Conservation (phyloP, 2,113 vertebrate genomes). For the Clarias magur region DNA sequence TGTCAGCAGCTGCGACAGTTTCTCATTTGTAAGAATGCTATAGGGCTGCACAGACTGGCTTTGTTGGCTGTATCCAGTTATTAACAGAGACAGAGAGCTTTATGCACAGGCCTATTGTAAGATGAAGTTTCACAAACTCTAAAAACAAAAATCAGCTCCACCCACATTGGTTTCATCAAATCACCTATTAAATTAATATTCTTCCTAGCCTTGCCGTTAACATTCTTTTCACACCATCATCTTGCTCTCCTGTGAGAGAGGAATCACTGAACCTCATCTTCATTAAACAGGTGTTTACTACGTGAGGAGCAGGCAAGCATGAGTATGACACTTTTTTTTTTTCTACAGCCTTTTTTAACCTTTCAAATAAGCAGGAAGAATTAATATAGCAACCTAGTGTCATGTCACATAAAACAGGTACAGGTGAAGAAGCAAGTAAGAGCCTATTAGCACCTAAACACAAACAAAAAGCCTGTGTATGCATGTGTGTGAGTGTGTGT, state of each 20-base stretch:
- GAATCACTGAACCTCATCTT: slow-evolving; percentile 54
- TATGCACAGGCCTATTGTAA: slow-evolving; percentile 50
- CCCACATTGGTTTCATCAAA: slow-evolving; percentile 56
- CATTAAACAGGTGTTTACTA: slow-evolving; percentile 53
- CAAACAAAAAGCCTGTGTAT: not conserved
- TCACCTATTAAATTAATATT: slow-evolving; percentile 56
- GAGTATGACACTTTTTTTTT: slow-evolving; percentile 40
- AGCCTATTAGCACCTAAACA: slow-evolving; percentile 35
- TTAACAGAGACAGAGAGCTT: slow-evolving; percentile 48
- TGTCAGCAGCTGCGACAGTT: slow-evolving; percentile 1
- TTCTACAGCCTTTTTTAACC: slow-evolving; percentile 63
- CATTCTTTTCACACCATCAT: slow-evolving; percentile 37
- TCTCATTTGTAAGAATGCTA: slow-evolving; percentile 12
- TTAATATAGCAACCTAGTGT: slow-evolving; percentile 59
- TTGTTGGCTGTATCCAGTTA: slow-evolving; percentile 40
- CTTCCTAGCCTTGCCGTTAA: slow-evolving; percentile 51
- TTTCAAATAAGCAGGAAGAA: slow-evolving; percentile 70
- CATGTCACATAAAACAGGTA: slow-evolving; percentile 63
- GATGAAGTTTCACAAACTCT: slow-evolving; percentile 52
- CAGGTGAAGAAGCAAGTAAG: slow-evolving; percentile 51
- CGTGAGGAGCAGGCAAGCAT: slow-evolving; percentile 52
- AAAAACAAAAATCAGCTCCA: slow-evolving; percentile 50
- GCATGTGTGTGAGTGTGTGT: not conserved
- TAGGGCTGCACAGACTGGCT: slow-evolving; percentile 17
- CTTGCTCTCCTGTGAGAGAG: slow-evolving; percentile 35